A percentile compares a stretch with the other conserved stretches of the same genome.
Evolutionary conservation across 1,140 invertebrate genomes (phyloP).

Genomic region (Aphaenogaster rudis): DNA sequence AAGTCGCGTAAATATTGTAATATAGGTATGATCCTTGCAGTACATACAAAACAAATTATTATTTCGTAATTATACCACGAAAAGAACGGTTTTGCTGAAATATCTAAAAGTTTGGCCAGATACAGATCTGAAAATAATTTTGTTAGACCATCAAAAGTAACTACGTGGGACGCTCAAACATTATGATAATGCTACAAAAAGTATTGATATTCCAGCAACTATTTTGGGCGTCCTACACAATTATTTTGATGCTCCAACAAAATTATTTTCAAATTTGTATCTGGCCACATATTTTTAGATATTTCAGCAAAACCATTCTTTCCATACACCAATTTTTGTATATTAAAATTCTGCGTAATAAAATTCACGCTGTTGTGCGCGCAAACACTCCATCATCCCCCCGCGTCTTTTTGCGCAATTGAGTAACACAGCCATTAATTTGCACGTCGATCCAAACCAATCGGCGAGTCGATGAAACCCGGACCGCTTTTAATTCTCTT

Average conservation of each 20-base stretch:
- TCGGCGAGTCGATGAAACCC: slow-evolving; percentile 37
- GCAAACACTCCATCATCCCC: neutral
- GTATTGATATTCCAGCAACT: too few species aligned
- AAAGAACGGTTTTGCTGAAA: too few species aligned
- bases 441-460: slow-evolving; percentile 33
- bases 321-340: neutral
- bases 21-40: neutral
- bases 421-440: slow-evolving; percentile 51
- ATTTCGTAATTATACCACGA: neutral
- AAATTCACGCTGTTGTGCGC: neutral
- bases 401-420: slow-evolving; percentile 25
- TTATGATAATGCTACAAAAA: too few species aligned
- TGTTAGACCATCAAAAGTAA: too few species aligned
- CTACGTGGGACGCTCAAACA: too few species aligned
- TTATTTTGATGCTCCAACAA: too few species aligned
- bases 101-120: too few species aligned
- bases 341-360: neutral
- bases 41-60: slow-evolving; percentile 2
- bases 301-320: too few species aligned
- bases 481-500: slow-evolving; percentile 55
- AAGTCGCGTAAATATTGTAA: neutral
- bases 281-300: too few species aligned
- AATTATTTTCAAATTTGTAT: too few species aligned
- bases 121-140: too few species aligned
- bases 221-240: too few species aligned